Percentiles rank a stretch among this genome's conserved stretches.
phyloP scores from a whole-genome alignment of 2,113 vertebrate species.

The Arenaria interpres region DNA sequence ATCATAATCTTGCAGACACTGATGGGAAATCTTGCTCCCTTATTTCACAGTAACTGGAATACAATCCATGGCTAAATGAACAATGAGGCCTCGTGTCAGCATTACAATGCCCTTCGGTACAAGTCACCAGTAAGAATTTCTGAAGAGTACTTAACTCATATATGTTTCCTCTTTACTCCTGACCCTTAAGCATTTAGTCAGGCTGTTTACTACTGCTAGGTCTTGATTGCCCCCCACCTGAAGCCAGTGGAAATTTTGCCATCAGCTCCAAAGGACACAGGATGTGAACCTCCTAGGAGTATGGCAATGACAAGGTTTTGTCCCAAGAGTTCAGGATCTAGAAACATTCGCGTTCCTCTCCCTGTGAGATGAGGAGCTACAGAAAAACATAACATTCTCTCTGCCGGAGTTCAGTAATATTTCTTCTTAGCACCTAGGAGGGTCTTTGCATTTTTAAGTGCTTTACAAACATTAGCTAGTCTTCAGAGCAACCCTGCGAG shows the following conservation, averaged over 20 bases:
- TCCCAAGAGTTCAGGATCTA: neutral
- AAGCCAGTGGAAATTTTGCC: neutral
- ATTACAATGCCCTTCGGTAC: neutral
- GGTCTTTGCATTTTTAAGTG: constrained; percentile 66
- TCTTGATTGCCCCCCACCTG: neutral
- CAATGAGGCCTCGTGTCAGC: neutral
- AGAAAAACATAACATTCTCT: constrained; percentile 18
- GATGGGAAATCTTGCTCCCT: neutral
- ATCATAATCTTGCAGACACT: neutral
- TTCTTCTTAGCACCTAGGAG: constrained; percentile 64
- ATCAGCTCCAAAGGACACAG: neutral
- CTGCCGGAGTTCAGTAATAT: neutral
- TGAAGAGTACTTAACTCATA: neutral
- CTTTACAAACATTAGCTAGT: constrained; percentile 63
- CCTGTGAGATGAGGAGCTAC: neutral
- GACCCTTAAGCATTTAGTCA: constrained; percentile 1
- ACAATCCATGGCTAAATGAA: constrained; percentile 16
- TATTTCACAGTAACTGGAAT: neutral
- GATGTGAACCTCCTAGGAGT: neutral
- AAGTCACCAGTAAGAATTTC: constrained; percentile 21
- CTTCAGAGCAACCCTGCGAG: constrained; percentile 49
- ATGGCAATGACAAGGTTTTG: neutral
- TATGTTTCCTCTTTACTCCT: neutral
- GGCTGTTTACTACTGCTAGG: neutral
- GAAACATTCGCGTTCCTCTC: neutral